phyloP scores from a whole-genome alignment of 2,888 invertebrate genomes.

The Apamea monoglypha region DNA sequence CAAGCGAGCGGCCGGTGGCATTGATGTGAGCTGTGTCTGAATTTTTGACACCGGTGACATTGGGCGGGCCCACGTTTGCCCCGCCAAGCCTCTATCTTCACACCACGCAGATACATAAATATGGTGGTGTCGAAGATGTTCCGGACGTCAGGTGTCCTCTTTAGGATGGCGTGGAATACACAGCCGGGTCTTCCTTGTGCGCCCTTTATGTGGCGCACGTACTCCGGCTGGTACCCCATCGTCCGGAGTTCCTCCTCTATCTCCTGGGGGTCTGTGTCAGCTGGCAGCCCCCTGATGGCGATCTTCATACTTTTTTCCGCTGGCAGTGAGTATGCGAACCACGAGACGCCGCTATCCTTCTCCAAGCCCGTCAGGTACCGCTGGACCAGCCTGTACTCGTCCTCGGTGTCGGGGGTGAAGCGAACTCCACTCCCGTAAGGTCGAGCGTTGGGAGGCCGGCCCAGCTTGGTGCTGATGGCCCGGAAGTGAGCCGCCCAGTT shows the following conservation, averaged over 20 bases:
- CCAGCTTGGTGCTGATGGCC: not conserved
- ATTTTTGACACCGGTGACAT: not conserved
- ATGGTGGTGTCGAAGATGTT: not conserved
- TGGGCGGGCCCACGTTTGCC: not conserved
- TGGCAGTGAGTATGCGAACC: too few species aligned
- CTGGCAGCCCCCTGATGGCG: not conserved
- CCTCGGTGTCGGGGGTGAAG: not conserved
- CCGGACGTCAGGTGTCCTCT: not conserved
- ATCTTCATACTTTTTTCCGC: too few species aligned
- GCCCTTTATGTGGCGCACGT: not conserved
- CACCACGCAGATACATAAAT: not conserved
- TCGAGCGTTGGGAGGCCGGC: not conserved
- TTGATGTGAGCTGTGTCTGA: not conserved
- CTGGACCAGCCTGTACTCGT: not conserved
- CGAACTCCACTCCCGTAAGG: not conserved
- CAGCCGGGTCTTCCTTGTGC: conserved; percentile 7
- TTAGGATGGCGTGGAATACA: conserved; percentile 16
- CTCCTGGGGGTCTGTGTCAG: not conserved
- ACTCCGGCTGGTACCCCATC: not conserved
- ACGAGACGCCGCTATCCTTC: too few species aligned
- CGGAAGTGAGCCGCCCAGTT: not conserved
- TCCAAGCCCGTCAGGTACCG: not conserved
- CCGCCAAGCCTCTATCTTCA: not conserved
- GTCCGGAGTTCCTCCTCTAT: conserved; percentile 14
- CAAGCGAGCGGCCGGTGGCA: not conserved